Conservation (phyloP, 92 coral and sea anemone genomes). For the Epizoanthus illoricatus region DNA sequence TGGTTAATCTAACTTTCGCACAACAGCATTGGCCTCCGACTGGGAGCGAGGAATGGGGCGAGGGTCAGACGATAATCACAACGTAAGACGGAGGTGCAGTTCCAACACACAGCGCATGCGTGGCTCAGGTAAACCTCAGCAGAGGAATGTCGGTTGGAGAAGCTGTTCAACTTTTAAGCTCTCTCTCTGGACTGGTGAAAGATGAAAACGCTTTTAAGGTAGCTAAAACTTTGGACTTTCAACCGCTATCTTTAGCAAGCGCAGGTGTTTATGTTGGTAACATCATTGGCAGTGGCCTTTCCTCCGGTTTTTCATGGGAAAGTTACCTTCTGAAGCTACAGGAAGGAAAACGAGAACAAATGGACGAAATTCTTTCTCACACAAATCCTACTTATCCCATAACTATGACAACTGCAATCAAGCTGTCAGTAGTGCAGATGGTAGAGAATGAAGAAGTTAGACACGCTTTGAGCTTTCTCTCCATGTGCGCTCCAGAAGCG, state of each 20-base stretch:
- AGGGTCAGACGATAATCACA: constrained; percentile 40
- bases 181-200: constrained; percentile 15
- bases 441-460: constrained; percentile 8
- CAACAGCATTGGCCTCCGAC: constrained; percentile 16
- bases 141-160: constrained; percentile 2
- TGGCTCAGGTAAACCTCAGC: background rate
- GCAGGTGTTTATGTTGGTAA: constrained; percentile 37
- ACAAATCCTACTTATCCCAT: constrained; percentile 38
- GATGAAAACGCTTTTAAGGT: constrained; percentile 11
- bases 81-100: constrained; percentile 35
- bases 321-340: background rate
- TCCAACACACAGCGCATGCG: constrained; percentile 19
- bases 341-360: constrained; percentile 12
- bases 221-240: constrained; percentile 30
- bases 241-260: constrained; percentile 49
- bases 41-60: constrained; percentile 36
- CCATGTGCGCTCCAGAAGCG: background rate
- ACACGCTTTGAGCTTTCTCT: constrained; percentile 5
- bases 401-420: constrained; percentile 45
- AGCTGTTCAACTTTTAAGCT: background rate
- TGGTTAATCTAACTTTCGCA: too few relatives aligned
- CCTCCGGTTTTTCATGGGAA: background rate
- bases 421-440: constrained; percentile 13
- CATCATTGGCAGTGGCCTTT: too few relatives aligned
- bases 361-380: background rate